These are phyloP conservation scores for Gorsachius goisagi DNA, from an alignment of 2,113 vertebrate species.

Conservation along the genomic window DNA sequence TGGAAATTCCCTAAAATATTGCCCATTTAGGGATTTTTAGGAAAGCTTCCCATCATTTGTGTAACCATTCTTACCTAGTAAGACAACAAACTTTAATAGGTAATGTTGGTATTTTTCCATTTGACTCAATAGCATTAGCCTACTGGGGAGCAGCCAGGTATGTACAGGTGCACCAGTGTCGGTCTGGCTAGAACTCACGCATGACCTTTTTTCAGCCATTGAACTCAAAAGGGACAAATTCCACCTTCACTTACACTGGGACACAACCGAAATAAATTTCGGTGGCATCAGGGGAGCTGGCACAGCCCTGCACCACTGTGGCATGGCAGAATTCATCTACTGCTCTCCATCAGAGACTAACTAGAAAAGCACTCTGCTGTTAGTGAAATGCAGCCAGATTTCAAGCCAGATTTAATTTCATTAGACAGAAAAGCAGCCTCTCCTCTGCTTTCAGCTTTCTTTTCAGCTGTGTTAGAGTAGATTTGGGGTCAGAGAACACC, in stretches of 20 bases:
- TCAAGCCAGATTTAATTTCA: not conserved
- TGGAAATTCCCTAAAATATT: not conserved
- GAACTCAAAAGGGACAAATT: not conserved
- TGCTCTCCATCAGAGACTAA: not conserved
- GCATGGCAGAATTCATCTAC: not conserved
- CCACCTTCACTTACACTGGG: not conserved
- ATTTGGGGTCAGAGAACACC: constrained; percentile 36
- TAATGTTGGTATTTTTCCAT: not conserved
- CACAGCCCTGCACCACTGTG: not conserved
- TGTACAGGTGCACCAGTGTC: too few relatives aligned
- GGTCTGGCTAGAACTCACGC: not conserved
- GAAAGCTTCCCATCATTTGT: not conserved
- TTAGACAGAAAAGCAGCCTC: not conserved
- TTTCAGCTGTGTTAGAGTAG: not conserved
- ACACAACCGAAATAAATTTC: not conserved
- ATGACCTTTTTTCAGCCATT: not conserved
- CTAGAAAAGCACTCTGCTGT: not conserved
- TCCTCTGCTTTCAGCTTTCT: not conserved
- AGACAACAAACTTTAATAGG: not conserved
- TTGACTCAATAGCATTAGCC: not conserved
- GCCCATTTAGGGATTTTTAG: not conserved
- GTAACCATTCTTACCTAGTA: not conserved
- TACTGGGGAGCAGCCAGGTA: not conserved
- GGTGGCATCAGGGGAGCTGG: not conserved
- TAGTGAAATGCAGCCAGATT: not conserved